Percentiles rank a stretch among this genome's conserved stretches.
Evolutionary conservation across 2,113 vertebrate genomes (phyloP).

Genomic region (Eubucco bourcierii): DNA sequence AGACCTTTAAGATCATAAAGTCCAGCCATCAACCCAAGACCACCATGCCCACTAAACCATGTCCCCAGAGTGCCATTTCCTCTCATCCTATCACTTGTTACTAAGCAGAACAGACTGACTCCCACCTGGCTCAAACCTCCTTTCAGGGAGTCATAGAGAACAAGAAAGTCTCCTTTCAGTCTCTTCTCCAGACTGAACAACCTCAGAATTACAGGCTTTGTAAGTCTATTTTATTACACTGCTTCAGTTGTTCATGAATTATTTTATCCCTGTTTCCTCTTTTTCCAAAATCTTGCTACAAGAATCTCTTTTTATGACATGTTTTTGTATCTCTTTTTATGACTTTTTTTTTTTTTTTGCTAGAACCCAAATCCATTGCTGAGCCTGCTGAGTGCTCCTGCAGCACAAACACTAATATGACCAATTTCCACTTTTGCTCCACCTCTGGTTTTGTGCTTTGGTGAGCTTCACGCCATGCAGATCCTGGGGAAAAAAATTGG

Average conservation of each 20-base stretch:
- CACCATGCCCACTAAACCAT: too few species aligned
- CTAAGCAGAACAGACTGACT: too few species aligned
- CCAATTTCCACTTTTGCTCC: neutral
- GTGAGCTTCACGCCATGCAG: neutral
- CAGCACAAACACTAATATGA: neutral
- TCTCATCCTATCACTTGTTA: too few species aligned
- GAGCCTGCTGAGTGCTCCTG: neutral
- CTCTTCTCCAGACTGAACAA: too few species aligned
- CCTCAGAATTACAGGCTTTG: neutral
- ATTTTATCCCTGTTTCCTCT: neutral
- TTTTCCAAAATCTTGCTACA: neutral
- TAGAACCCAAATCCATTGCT: neutral
- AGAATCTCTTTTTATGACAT: neutral
- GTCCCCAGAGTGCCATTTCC: too few species aligned
- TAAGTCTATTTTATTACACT: neutral
- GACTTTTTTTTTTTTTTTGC: too few species aligned
- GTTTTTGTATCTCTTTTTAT: neutral
- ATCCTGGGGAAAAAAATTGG: neutral
- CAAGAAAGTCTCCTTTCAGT: too few species aligned
- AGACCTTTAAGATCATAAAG: too few species aligned
- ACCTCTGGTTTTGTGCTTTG: neutral
- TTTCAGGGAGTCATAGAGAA: too few species aligned
- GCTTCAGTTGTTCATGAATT: neutral
- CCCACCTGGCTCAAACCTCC: too few species aligned
- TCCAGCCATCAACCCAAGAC: too few species aligned